phyloP scores from a whole-genome alignment of 2,113 vertebrate species.

The Strix uralensis region DNA sequence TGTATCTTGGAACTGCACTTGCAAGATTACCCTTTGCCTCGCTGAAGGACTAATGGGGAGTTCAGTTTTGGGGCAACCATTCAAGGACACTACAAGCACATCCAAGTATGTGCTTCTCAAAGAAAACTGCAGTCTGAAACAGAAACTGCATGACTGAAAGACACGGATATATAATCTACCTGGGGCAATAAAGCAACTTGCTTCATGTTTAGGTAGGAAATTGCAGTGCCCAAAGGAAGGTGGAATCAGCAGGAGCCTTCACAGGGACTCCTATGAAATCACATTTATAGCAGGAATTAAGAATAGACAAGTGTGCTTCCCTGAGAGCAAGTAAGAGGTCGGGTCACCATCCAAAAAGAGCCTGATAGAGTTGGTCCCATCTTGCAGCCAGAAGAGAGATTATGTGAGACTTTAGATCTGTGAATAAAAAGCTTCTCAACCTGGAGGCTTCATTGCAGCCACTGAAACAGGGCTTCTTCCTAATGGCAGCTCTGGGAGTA shows the following conservation, averaged over 20 bases:
- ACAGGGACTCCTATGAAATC: background rate
- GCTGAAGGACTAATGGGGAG: background rate
- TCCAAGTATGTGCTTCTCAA: background rate
- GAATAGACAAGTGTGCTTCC: background rate
- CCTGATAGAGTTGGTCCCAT: background rate
- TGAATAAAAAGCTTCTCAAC: background rate
- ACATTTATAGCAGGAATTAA: background rate
- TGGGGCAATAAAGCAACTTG: background rate
- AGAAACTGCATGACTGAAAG: background rate
- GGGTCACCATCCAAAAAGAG: background rate
- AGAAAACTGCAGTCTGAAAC: background rate
- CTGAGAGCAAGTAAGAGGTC: background rate
- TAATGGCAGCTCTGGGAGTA: background rate
- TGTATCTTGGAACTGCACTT: background rate
- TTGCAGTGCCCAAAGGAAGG: background rate
- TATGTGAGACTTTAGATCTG: background rate
- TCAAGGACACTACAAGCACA: background rate
- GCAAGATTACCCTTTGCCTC: background rate
- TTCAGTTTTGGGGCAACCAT: background rate
- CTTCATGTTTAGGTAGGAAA: background rate
- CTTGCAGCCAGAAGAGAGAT: background rate
- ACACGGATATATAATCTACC: rapidly evolving
- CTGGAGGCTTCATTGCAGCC: background rate
- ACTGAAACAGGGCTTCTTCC: background rate
- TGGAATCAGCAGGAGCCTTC: background rate